Base-by-base conservation (phyloP, 2,888 invertebrate species). In the Pseudococcus viburni region DNA sequence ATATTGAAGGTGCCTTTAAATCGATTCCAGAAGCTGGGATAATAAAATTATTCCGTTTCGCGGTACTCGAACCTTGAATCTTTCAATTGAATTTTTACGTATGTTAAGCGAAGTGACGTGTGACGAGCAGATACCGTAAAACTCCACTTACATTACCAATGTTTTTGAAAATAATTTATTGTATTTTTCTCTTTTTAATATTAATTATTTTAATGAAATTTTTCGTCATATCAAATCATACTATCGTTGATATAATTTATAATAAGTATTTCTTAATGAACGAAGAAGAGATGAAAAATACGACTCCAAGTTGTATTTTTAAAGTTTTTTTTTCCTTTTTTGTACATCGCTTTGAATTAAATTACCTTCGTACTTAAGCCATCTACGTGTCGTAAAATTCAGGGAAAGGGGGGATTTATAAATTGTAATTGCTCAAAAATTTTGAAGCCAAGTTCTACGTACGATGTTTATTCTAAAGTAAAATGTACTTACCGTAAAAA, bases 1-100 rank as follows among this genome's bases (percentile, higher is more conserved):
- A 77, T 77, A 77, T 77, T 39, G 42, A 77, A 33, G 77, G 77
- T 77, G 77, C 77, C 77, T 77, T 77, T 77, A 77, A 77, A 77
- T 39, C 5, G 33, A 12, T 33, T 17, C 8, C 73, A n/a, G 77
- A 77, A n/a, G n/a, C 42, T 2, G 2, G 17, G 1, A n/a, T 55
- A 55, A 55, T 55, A 7, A 5, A n/a, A 55, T 55, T 55, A 55
- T 55, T 51, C 55, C 0, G 55, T 1, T 77, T 77, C 42, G 77
- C 42, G 77, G 77, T 77, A 77, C 26, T 19, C 3, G 39, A 77
- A 77, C 77, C 42, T 33, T 42, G 77, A 39, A 42, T 77, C 77
- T 77, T 77, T 77, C 42, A 68, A 39, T 77, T 42, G 42, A 77
- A 77, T 77, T 77, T n/a, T 77, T 77, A 39, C 17, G 22, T 42